These are phyloP conservation scores for Microctenopoma lineatum DNA, from an alignment of 2,797 vertebrate species.

Conservation along the genomic window DNA sequence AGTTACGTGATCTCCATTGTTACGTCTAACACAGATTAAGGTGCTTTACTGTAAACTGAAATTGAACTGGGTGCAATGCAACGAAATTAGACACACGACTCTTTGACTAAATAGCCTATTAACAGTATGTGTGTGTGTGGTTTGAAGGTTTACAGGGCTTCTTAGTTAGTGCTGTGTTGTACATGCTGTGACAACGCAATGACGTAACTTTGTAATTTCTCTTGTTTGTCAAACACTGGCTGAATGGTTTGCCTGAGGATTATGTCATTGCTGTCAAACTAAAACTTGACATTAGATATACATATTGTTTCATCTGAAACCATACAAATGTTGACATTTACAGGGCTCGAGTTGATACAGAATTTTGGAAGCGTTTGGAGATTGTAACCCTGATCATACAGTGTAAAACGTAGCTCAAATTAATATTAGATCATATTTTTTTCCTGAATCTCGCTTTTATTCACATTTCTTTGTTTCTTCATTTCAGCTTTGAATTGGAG, in stretches of 20 bases:
- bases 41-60: constrained; percentile 8
- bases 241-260: constrained; percentile 18
- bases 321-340: background rate
- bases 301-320: constrained; percentile 8
- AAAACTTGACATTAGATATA: background rate
- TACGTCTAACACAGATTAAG: constrained; percentile 11
- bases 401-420: background rate
- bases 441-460: too few species aligned
- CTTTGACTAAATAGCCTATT: constrained; percentile 6
- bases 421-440: too few species aligned
- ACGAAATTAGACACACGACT: background rate
- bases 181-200: constrained; percentile 27
- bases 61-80: constrained; percentile 15
- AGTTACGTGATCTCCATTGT: constrained; percentile 12
- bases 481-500: background rate
- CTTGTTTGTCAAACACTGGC: constrained; percentile 9
- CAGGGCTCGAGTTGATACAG: background rate
- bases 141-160: constrained; percentile 30
- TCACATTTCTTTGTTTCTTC: too few species aligned
- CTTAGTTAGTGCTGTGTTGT: constrained; percentile 31
- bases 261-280: constrained; percentile 25
- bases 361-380: background rate
- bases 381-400: constrained; percentile 18
- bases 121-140: constrained; percentile 9
- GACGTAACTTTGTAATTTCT: constrained; percentile 23